Evolutionary conservation across 1,140 invertebrate genomes (phyloP), one percentile per base, ranked within the genome.

Genomic region (Cotesia typhae): DNA sequence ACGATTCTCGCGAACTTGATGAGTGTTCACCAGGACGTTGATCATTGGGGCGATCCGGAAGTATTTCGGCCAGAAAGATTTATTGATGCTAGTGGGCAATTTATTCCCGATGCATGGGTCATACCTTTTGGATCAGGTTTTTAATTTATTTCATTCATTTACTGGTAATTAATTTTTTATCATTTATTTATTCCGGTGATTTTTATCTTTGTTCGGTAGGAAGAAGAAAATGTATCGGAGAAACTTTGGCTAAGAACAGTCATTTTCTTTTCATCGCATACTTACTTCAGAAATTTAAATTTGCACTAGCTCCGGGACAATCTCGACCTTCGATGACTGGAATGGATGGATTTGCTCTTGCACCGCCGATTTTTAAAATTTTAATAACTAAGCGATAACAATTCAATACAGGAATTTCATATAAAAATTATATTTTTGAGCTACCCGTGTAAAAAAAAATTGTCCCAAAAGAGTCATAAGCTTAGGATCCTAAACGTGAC

Each of bases 31-130:
- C 78, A 84, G 75, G 87, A 89, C 72, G 75, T 82, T 63, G 78
- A 85, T 41, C 81, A 87, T 65, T 91, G 89, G 89, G 86, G 85
- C 5, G 88, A 91, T 79, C 88, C 90, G 0, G 85, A 90, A 47
- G 76, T 81, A 4, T 92, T 91, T 76, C 73, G 88, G 47, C 90
- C 90, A 0, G 89, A 91, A 75, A 80, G 90, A 71, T 91, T 90
- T 75, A 80, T 91, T 36, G 82, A 89, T 61, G 74, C 82, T 3
- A 76, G 86, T 20, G 89, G 89, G 51, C 66, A 87, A 37, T 83
- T 88, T n/a, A 66, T 86, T 5, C 81, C 83, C 4, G 84, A 88
- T 69, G 82, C 88, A 12, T 85, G 86, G 81, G 77, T 90, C 4
- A 80, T 89, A 5, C 77, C 87, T 9, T 91, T 90, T 79, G 89